These are phyloP conservation scores for Ophion obscuratus DNA, from an alignment of 2,888 invertebrate genomes.

Conservation along the genomic window DNA sequence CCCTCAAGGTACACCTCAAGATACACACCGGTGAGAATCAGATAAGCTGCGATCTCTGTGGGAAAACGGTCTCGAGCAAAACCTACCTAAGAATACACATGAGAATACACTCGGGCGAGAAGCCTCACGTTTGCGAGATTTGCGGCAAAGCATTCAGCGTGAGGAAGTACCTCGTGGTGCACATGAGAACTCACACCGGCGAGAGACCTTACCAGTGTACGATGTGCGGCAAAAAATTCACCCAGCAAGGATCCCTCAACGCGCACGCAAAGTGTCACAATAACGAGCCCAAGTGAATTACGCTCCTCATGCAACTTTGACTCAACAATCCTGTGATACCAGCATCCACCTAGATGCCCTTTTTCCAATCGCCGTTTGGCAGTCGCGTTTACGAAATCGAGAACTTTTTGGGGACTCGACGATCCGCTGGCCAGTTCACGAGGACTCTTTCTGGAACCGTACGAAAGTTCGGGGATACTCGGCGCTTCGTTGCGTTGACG, in stretches of 20 bases:
- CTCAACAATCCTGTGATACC: neutral
- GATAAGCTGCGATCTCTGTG: slow-evolving; percentile 82
- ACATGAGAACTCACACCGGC: slow-evolving; percentile 80
- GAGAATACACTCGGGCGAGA: slow-evolving; percentile 78
- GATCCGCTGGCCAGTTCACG: neutral
- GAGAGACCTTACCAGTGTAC: slow-evolving; percentile 81
- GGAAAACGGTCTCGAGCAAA: slow-evolving; percentile 82
- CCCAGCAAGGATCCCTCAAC: slow-evolving; percentile 81
- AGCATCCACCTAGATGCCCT: neutral
- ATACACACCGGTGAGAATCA: slow-evolving; percentile 84
- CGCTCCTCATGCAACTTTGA: slow-evolving; percentile 71
- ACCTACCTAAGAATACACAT: slow-evolving; percentile 78
- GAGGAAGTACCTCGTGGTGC: slow-evolving; percentile 78
- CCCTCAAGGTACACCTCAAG: slow-evolving; percentile 83
- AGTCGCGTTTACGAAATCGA: no score
- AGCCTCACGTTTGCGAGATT: slow-evolving; percentile 78
- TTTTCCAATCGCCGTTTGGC: neutral
- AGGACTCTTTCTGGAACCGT: neutral
- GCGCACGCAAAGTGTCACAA: slow-evolving; percentile 79
- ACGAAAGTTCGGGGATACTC: neutral
- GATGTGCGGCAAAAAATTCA: slow-evolving; percentile 81
- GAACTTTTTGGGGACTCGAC: neutral
- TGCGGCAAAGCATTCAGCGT: slow-evolving; percentile 80
- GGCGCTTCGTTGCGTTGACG: neutral
- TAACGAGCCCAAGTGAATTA: slow-evolving; percentile 70